Base-by-base conservation (phyloP, 2,888 invertebrate species). In the Xestia c-nigrum region DNA sequence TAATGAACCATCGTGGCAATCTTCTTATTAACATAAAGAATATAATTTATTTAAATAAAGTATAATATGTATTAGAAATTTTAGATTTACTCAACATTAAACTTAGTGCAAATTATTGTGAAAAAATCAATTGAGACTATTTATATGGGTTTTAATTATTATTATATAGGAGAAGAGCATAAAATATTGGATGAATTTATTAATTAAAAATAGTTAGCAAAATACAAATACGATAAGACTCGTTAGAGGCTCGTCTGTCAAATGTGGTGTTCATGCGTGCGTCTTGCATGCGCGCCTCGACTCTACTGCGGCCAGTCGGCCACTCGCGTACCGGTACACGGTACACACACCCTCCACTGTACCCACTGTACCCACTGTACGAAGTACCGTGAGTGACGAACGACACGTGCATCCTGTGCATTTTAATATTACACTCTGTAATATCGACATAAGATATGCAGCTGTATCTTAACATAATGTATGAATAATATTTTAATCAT, bases 131-230 rank as follows among this genome's bases (percentile, higher is more conserved):
- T 96, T 96, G 95, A 96, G 91, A 96, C 95, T 96, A 96, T 96
- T 95, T 96, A 96, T 96, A 96, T 96, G 96, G 95, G 94, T 96
- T 96, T 96, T 96, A 95, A 96, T 96, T 96, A 96, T 96, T 96
- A 96, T 95, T 96, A 94, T 95, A 96, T 96, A 96, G 96, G 96
- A 92, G 94, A 94, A 94, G 86, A 88, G 93, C 92, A 96, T 96
- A 94, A 94, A 96, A 96, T 96, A 96, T 96, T 96, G 96, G 95
- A 96, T 95, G 96, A 96, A 96, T 96, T 96, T 96, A 96, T 96
- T 96, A 96, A 96, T 96, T 96, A 96, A 96, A 93, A 96, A 96
- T 96, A 96, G 96, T 96, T 96, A 96, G 96, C 96, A 93, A 96
- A 96, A 96, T 96, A 96, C 96, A 96, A 95, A 95, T 96, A 96